Conservation (phyloP, 1,140 invertebrate genomes). For the Phortica variegata region DNA sequence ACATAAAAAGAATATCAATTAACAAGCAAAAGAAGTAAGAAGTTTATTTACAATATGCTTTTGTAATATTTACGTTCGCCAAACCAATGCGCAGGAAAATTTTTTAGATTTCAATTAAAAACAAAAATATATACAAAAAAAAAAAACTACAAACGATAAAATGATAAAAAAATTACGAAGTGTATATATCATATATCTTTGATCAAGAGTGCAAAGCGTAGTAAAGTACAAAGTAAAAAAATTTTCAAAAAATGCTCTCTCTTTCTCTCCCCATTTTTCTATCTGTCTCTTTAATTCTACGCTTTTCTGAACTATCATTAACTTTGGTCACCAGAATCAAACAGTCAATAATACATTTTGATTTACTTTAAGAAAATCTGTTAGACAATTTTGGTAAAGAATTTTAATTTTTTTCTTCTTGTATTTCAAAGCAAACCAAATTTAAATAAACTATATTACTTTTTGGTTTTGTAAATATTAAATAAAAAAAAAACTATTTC, state of each 20-base stretch:
- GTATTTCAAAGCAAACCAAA: constrained; percentile 20
- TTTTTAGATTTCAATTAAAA: constrained; percentile 5
- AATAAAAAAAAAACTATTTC: not conserved
- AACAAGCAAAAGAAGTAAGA: constrained; percentile 44
- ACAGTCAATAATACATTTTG: too few relatives aligned
- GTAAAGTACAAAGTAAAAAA: too few relatives aligned
- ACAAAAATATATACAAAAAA: constrained; percentile 2
- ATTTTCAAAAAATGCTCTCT: too few relatives aligned
- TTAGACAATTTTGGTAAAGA: too few relatives aligned
- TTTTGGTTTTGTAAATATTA: constrained; percentile 53
- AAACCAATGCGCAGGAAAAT: constrained; percentile 25
- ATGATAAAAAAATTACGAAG: constrained; percentile 54
- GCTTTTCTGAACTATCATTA: too few relatives aligned
- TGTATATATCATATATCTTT: too few relatives aligned
- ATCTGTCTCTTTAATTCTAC: too few relatives aligned
- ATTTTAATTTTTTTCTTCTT: too few relatives aligned
- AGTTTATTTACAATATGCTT: constrained; percentile 55
- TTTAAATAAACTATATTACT: constrained; percentile 41
- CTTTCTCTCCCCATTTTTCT: too few relatives aligned
- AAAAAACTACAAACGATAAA: constrained; percentile 48
- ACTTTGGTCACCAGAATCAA: too few relatives aligned
- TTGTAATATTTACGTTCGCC: constrained; percentile 52
- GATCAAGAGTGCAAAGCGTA: too few relatives aligned
- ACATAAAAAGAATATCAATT: constrained; percentile 16
- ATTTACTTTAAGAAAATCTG: too few relatives aligned